A percentile compares a stretch with the other conserved stretches of the same genome.
These are phyloP conservation scores for Onchidella celtica DNA, from an alignment of 2,888 invertebrate genomes.

Conservation along the genomic window DNA sequence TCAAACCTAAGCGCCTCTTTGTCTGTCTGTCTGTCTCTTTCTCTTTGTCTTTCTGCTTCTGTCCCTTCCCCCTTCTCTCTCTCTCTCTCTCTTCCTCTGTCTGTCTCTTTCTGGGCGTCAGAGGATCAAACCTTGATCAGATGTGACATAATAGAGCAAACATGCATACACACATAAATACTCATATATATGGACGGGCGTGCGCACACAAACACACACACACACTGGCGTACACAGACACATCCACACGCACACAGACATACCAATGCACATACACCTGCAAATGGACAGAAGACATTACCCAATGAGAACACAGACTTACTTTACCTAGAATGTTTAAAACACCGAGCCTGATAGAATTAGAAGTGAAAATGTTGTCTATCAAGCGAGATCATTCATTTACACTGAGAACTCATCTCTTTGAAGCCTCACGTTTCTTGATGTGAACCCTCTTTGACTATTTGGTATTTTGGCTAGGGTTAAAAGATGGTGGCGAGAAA, in stretches of 20 bases:
- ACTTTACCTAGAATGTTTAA: background rate
- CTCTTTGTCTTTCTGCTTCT: slow-evolving; percentile 12
- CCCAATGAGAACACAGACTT: background rate
- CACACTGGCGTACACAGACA: background rate
- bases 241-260: background rate
- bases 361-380: too few species aligned
- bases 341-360: too few species aligned
- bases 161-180: background rate
- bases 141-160: background rate
- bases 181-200: background rate
- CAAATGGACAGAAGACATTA: background rate
- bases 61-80: background rate
- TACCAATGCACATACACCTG: background rate
- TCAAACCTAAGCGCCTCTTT: too few species aligned
- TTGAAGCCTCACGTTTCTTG: too few species aligned
- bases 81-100: slow-evolving; percentile 26
- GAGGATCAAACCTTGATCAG: too few species aligned
- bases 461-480: too few species aligned
- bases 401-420: too few species aligned
- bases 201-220: background rate
- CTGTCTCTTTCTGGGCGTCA: too few species aligned
- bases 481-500: too few species aligned
- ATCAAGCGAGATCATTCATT: too few species aligned
- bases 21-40: too few species aligned
- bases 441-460: too few species aligned